Percentiles rank a stretch among this genome's conserved stretches.
These are phyloP conservation scores for Cryptophagus acutangulus DNA, from an alignment of 2,888 invertebrate species.

Conservation along the genomic window DNA sequence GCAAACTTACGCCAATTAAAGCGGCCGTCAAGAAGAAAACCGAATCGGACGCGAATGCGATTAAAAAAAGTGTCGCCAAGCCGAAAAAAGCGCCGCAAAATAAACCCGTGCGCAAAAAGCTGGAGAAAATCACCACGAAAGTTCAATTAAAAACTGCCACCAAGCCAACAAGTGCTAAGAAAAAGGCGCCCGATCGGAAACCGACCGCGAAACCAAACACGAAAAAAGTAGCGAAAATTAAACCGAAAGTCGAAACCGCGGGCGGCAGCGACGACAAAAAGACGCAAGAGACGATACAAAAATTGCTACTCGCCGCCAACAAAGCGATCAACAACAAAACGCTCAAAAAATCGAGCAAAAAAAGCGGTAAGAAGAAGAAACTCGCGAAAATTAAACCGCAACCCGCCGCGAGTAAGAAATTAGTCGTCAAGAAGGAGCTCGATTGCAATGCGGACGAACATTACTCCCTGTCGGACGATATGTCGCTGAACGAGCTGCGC, in stretches of 20 bases:
- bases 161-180: slow-evolving; percentile 27
- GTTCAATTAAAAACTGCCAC: slow-evolving; percentile 34
- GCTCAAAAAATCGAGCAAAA: slow-evolving; percentile 15
- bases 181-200: slow-evolving; percentile 19
- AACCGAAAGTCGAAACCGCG: slow-evolving; percentile 3
- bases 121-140: slow-evolving; percentile 25
- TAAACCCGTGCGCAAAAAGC: slow-evolving; percentile 5
- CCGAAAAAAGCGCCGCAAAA: slow-evolving; percentile 26
- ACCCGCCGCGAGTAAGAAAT: slow-evolving; percentile 35
- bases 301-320: slow-evolving; percentile 7
- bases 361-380: slow-evolving; percentile 9
- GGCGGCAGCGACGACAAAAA: slow-evolving; percentile 7
- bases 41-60: slow-evolving; percentile 25
- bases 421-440: slow-evolving; percentile 14
- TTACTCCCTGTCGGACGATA: slow-evolving; percentile 12
- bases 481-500: slow-evolving; percentile 12
- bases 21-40: slow-evolving; percentile 26
- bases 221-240: slow-evolving; percentile 11
- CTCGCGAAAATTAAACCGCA: slow-evolving; percentile 36
- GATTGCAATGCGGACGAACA: slow-evolving; percentile 2
- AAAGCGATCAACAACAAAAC: slow-evolving; percentile 6
- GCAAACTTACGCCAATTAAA: slow-evolving; percentile 41
- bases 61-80: slow-evolving; percentile 12
- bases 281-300: slow-evolving; percentile 11
- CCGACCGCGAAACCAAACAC: slow-evolving; percentile 15